These are phyloP conservation scores for Xestia rhomboidea DNA, from an alignment of 2,888 invertebrate genomes.

Conservation along the genomic window DNA sequence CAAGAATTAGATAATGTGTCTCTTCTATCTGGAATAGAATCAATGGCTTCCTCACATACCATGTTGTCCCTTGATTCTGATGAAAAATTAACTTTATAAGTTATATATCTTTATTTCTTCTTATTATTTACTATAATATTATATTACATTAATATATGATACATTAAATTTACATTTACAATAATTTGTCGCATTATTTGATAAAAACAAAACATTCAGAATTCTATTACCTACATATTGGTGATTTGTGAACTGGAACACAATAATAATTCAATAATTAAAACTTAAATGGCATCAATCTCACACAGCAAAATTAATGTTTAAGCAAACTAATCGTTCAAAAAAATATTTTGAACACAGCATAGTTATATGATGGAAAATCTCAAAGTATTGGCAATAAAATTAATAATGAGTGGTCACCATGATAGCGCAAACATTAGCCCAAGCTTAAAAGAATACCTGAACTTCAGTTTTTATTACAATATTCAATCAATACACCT, in stretches of 20 bases:
- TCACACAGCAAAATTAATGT: slow-evolving; percentile 35
- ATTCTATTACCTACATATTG: slow-evolving; percentile 32
- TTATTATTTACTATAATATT: slow-evolving; percentile 52
- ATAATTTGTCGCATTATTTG: slow-evolving; percentile 63
- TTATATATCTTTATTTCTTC: slow-evolving; percentile 59
- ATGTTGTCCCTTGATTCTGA: slow-evolving; percentile 65
- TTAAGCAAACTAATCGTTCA: slow-evolving; percentile 6
- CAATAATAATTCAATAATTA: slow-evolving; percentile 27
- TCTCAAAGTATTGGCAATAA: slow-evolving; percentile 24
- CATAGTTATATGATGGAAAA: slow-evolving; percentile 24
- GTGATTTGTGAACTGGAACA: slow-evolving; percentile 36
- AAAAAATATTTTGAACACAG: slow-evolving; percentile 32
- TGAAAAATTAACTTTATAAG: slow-evolving; percentile 62
- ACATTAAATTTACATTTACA: slow-evolving; percentile 65
- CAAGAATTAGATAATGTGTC: slow-evolving; percentile 80
- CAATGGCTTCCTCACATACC: slow-evolving; percentile 70
- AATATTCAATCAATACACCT: neutral
- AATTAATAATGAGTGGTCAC: slow-evolving; percentile 10
- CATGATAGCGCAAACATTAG: neutral
- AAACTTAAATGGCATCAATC: slow-evolving; percentile 37
- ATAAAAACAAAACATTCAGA: slow-evolving; percentile 50
- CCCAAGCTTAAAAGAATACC: neutral
- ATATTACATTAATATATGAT: slow-evolving; percentile 55
- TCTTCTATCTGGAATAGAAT: slow-evolving; percentile 73
- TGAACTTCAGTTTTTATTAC: neutral